Percentiles rank a stretch among this genome's conserved stretches.
phyloP scores from a whole-genome alignment of 1,140 invertebrate species.

The Drosophila pruinosa region DNA sequence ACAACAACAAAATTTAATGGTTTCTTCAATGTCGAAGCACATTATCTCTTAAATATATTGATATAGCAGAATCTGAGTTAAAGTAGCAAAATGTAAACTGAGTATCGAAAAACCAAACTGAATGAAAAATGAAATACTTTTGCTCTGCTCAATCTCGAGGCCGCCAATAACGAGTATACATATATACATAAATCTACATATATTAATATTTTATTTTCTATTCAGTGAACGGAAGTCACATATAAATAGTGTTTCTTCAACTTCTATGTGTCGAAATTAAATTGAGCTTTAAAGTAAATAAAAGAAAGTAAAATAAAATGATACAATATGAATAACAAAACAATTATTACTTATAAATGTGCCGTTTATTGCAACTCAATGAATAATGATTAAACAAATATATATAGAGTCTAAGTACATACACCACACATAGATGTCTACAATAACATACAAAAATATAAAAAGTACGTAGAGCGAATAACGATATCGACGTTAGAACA shows the following conservation, averaged over 20 bases:
- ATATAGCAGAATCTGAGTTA: conserved; percentile 21
- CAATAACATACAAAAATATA: conserved; percentile 68
- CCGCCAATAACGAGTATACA: conserved; percentile 27
- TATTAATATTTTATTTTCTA: conserved; percentile 14
- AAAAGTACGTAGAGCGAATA: conserved; percentile 17
- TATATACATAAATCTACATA: conserved; percentile 20
- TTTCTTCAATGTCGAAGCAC: conserved; percentile 66
- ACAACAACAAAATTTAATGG: conserved; percentile 61
- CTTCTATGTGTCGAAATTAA: conserved; percentile 72
- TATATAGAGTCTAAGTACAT: conserved; percentile 24
- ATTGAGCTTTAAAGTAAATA: conserved; percentile 71
- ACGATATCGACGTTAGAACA: conserved; percentile 57
- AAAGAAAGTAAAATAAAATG: background rate
- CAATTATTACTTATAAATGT: conserved; percentile 79
- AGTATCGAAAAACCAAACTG: conserved; percentile 22
- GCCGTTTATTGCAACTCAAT: conserved; percentile 66
- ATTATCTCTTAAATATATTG: conserved; percentile 33
- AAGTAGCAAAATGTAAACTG: conserved; percentile 12
- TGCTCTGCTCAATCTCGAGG: conserved; percentile 26
- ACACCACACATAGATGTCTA: conserved; percentile 63
- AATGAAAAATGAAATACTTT: conserved; percentile 28
- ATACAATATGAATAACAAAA: conserved; percentile 25
- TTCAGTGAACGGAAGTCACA: conserved; percentile 17
- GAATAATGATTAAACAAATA: conserved; percentile 19
- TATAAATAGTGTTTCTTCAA: conserved; percentile 39